These are phyloP conservation scores for Acrossocheilus wenchowensis DNA, from an alignment of 2,797 vertebrate genomes.

Conservation along the genomic window DNA sequence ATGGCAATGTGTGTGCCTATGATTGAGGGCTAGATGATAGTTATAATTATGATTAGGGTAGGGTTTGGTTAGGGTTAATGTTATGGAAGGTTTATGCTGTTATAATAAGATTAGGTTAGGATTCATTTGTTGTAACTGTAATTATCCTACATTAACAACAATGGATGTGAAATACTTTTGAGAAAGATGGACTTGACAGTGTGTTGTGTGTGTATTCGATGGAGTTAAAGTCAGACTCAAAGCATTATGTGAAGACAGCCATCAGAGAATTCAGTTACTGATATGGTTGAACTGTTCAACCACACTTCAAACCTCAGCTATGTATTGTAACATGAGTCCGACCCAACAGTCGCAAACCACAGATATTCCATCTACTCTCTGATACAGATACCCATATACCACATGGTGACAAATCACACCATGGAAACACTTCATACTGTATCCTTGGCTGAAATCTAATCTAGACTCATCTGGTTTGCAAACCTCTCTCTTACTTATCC, in stretches of 20 bases:
- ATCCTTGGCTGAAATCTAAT: not conserved
- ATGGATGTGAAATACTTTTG: not conserved
- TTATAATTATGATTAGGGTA: not conserved
- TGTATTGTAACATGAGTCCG: conserved; percentile 50
- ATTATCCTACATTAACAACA: not conserved
- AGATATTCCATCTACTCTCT: conserved; percentile 33
- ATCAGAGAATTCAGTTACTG: conserved; percentile 36
- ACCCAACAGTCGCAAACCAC: conserved; percentile 34
- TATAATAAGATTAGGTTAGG: not conserved
- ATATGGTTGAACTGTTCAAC: conserved; percentile 37
- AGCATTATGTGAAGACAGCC: conserved; percentile 26
- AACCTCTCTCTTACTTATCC: not conserved
- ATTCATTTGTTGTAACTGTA: conserved; percentile 7
- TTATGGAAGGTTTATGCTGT: not conserved
- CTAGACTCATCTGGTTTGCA: conserved; percentile 23
- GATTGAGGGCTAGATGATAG: not conserved
- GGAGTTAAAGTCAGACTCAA: conserved; percentile 8
- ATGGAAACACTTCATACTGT: not conserved
- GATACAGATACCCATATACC: conserved; percentile 14
- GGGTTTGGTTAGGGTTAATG: not conserved
- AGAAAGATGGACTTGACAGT: not conserved
- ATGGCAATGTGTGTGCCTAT: not conserved
- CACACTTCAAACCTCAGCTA: conserved; percentile 54
- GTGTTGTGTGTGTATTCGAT: not conserved
- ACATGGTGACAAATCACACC: conserved; percentile 18